A percentile compares a stretch with the other conserved stretches of the same genome.
These are phyloP conservation scores for Montifringilla adamsi DNA, from an alignment of 2,113 vertebrate genomes.

Conservation along the genomic window DNA sequence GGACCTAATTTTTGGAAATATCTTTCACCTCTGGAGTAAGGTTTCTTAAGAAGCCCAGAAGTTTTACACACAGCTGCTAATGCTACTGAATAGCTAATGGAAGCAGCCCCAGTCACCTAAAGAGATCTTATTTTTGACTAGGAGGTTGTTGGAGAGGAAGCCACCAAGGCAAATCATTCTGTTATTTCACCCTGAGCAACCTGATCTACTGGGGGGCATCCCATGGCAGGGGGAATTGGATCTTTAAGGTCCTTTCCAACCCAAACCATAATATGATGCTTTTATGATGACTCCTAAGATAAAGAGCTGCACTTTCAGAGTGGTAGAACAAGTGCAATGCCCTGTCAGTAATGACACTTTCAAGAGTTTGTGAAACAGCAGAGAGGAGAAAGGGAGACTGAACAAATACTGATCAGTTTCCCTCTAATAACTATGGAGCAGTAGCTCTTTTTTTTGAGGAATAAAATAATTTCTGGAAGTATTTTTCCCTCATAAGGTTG, in stretches of 20 bases:
- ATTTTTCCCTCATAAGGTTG: background rate
- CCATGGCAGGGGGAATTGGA: accelerated
- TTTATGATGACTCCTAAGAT: background rate
- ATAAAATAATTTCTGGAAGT: background rate
- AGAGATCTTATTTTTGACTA: background rate
- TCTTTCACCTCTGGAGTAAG: background rate
- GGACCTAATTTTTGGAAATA: background rate
- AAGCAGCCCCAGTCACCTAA: background rate
- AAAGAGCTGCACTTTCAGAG: background rate
- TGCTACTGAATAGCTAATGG: background rate
- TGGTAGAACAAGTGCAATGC: background rate
- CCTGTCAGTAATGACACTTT: background rate
- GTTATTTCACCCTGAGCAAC: background rate
- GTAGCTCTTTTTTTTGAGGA: background rate
- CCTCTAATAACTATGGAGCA: background rate
- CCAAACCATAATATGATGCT: background rate
- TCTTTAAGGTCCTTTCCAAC: background rate
- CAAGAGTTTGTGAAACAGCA: background rate
- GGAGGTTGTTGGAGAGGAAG: background rate
- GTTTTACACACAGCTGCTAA: background rate
- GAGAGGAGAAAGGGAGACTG: background rate
- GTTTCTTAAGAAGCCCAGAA: background rate
- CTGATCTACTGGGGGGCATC: background rate
- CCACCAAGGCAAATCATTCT: background rate
- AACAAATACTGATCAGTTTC: background rate